Base-by-base conservation (phyloP, 1,140 invertebrate species). In the Dysdera silvatica region DNA sequence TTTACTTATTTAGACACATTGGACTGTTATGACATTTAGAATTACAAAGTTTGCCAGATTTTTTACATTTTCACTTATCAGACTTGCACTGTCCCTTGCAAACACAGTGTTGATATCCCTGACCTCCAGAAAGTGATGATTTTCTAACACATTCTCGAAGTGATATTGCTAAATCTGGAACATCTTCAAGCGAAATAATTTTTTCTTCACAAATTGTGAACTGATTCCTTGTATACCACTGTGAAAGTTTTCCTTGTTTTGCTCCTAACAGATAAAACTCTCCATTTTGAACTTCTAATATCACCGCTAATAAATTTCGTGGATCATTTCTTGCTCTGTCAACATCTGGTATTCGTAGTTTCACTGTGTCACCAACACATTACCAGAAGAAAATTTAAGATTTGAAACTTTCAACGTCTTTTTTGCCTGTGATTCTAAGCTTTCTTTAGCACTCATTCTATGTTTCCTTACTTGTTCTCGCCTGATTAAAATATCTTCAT, bases 311-410 rank as follows among this genome's bases (percentile, higher is more conserved):
- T 33, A 48, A 35, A 59, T 48, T 59, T 59, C 56, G 33, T 33
- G 45, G 40, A 35, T 57, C 40, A 57, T 18, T 57, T 41, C 40
- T 57, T 31, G 55, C 7, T 59, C 41, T 59, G 45, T 59, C 56
- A 45, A 59, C 43, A 32, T 59, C 41, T 59, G 43, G 29, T 33
- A 35, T 20, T 59, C 31, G 31, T 33, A 59, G n/a, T 47, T 48
- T 59, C 31, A 48, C 16, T 49, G 28, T 48, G 31, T 48, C 43
- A 47, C 43, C 45, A 45, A 35, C 56, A n/a, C n/a, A n/a, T 59
- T 56, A 40, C 35, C 2, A 49, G 7, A 37, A 37, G 8, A 37
- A 37, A 37, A 24, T 37, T 35, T 54, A 54, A 54, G 20, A 37
- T 54, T 37, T 54, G 51, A 37, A 54, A 54, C 33, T 54, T 53